Evolutionary conservation across 2,888 invertebrate species (phyloP).

Genomic region (Subacronicta megacephala): DNA sequence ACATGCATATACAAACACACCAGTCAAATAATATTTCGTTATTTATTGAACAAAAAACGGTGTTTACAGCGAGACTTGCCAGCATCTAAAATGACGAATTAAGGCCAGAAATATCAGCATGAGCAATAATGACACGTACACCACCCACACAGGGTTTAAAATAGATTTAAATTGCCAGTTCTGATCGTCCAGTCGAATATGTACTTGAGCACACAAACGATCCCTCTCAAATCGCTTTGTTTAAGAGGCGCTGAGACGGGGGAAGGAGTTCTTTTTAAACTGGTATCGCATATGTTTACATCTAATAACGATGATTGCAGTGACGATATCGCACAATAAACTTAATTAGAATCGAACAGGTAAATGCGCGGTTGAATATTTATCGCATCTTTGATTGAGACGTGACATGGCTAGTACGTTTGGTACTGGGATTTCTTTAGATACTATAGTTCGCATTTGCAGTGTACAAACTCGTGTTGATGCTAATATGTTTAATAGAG

Average conservation of each 20-base stretch:
- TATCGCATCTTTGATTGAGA: conserved; percentile 20
- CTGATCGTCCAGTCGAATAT: conserved; percentile 34
- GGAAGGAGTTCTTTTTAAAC: conserved; percentile 48
- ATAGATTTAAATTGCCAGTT: conserved; percentile 62
- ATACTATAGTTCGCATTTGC: neutral
- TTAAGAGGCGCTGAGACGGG: conserved; percentile 31
- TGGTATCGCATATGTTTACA: conserved; percentile 54
- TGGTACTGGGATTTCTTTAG: neutral
- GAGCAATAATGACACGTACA: conserved; percentile 69
- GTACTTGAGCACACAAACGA: conserved; percentile 25
- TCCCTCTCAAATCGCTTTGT: conserved; percentile 20
- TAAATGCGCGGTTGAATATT: conserved; percentile 22
- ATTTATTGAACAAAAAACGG: conserved; percentile 54
- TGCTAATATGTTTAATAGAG: neutral
- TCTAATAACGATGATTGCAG: conserved; percentile 34
- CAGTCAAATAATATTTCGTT: conserved; percentile 51
- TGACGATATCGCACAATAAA: conserved; percentile 50
- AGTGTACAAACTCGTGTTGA: conserved; percentile 5
- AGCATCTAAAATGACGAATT: conserved; percentile 73
- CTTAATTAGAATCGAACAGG: conserved; percentile 61
- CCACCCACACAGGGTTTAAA: conserved; percentile 72
- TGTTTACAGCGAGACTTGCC: conserved; percentile 68
- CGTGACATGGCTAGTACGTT: neutral
- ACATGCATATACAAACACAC: conserved; percentile 42
- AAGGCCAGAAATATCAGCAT: conserved; percentile 66